Evolutionary conservation across 2,797 vertebrate genomes (phyloP), one percentile per base, ranked within the genome.

Genomic region (Acridotheres tristis): DNA sequence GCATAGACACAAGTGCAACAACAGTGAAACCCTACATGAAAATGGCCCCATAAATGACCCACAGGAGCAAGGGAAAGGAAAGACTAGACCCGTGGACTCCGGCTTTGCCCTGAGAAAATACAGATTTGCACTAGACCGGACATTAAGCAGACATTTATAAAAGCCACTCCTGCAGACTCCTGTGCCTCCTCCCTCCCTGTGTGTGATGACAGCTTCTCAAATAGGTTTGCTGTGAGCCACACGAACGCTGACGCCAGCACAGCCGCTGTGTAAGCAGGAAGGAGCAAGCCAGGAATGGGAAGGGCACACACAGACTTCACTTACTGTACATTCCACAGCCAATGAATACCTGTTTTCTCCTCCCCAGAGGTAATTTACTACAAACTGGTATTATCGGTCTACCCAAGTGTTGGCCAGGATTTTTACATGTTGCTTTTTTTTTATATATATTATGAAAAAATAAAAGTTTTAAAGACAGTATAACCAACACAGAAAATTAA

Each of bases 311-410:
- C 55, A 80, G n/a, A 19, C 62, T 88, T 36, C 80, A 81, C 65
- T 65, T 79, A 51, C 45, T 59, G n/a, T 32, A 51, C 58, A 55
- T 23, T 26, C 85, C 87, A 67, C 7, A 1, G 69, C 67, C 77
- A 81, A 48, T 5, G 4, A 94, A 62, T 19, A 68, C 27, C 26
- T 93, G 50, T 40, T 86, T 79, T 88, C 85, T 86, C 57, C 53
- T 89, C 59, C 74, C 59, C 45, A 34, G 0, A 53, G 29, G 59
- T 94, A 66, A 86, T 88, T 75, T 85, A 61, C 53, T 65, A 42
- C 68, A 74, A 85, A 82, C 80, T 61, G 67, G 71, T 88, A 92
- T 73, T 88, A 84, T 90, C 30, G 2, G 89, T 82, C 80, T 87
- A 66, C 77, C 18, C 38, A 73, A 77, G 15, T 53, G 77, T 59